Base-by-base conservation (phyloP, 2,113 vertebrate species). In the Strix aluco region DNA sequence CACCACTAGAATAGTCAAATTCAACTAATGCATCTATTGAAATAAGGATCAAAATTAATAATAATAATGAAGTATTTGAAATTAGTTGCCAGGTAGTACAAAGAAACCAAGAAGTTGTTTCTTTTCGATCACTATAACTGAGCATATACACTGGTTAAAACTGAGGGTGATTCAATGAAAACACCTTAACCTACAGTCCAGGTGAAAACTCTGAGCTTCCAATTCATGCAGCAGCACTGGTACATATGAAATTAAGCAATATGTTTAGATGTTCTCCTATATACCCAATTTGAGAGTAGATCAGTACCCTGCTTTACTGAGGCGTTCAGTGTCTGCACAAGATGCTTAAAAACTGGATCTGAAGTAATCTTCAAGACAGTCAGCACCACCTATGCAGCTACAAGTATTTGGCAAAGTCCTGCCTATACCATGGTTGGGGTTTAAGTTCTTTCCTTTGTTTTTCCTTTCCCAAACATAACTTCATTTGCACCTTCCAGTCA, bases 211-310 rank as follows among this genome's bases (percentile, higher is more conserved):
- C 65, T 78, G 61, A 71, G 27, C n/a, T 81, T n/a, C 14, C 4
- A 25, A 2, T n/a, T 55, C 16, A 22, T 1, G 0, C 2, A 3
- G n/a, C 42, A 72, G 19, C 55, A 44, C 4, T 44, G 6, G 29
- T 36, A 30, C 1, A 4, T 2, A 5, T 9, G 21, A 87, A 92
- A 46, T 46, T n/a, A 58, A 72, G 38, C 19, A 54, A 4, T 9
- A 42, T 10, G 12, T 49, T 63, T 36, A 32, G 27, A 29, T 13
- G 6, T 23, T 36, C 34, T 62, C 29, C 49, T 54, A 22, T 22
- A 74, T 15, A 36, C 8, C 9, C 13, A 23, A 1, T 32, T 57
- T 42, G 15, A 36, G 29, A 51, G 32, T 11, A 3, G 20, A 46
- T 62, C n/a, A 44, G 15, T 49, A 44, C 23, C 25, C 20, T 40